Conservation (phyloP, 2,113 vertebrate genomes). For the Mesoclemmys tuberculata region DNA sequence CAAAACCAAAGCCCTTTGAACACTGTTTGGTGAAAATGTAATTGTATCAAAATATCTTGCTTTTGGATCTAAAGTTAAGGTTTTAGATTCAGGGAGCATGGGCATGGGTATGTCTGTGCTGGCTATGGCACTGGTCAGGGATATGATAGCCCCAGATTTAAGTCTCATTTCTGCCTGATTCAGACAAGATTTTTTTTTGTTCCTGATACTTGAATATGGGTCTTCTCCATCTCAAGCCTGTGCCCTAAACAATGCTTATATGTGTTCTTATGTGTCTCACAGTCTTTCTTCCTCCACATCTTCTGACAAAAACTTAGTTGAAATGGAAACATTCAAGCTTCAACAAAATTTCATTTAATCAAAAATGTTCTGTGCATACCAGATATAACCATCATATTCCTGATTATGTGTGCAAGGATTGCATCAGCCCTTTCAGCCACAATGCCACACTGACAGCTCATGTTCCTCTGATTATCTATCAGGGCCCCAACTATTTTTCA, state of each 20-base stretch:
- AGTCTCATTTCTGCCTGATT: accelerated
- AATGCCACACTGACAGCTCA: not conserved
- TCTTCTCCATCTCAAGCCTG: not conserved
- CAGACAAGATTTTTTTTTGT: not conserved
- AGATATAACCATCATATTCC: not conserved
- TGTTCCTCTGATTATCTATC: not conserved
- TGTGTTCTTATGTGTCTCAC: not conserved
- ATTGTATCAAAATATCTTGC: not conserved
- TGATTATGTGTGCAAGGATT: not conserved
- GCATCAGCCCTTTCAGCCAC: not conserved
- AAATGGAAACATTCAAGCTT: not conserved
- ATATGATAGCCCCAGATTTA: not conserved
- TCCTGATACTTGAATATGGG: not conserved
- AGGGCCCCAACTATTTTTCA: not conserved
- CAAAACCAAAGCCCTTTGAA: not conserved
- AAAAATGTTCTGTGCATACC: not conserved
- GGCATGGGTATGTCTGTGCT: not conserved
- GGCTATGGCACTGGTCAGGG: not conserved
- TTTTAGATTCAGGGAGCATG: not conserved
- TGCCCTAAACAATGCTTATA: not conserved
- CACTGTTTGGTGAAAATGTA: not conserved
- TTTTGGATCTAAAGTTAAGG: not conserved
- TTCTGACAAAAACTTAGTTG: not conserved
- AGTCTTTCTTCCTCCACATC: not conserved
- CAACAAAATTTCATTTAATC: not conserved